Evolutionary conservation across 2,888 invertebrate species (phyloP).

Genomic region (Thereva unica): DNA sequence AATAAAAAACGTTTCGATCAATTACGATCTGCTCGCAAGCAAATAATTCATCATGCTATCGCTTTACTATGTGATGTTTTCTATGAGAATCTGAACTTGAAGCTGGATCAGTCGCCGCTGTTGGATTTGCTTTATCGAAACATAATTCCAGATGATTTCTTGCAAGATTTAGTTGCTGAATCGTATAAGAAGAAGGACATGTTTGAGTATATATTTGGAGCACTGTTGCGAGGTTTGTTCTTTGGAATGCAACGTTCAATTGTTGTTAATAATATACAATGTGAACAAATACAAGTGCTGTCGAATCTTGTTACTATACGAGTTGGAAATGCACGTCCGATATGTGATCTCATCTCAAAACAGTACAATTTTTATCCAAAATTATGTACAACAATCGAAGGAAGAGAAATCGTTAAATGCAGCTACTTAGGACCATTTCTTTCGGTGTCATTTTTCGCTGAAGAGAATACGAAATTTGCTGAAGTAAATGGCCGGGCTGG

Average conservation of each 20-base stretch:
- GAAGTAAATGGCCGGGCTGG: constrained; percentile 65
- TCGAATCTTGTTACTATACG: constrained; percentile 82
- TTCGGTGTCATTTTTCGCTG: constrained; percentile 88
- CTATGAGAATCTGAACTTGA: constrained; percentile 49
- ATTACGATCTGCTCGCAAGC: constrained; percentile 43
- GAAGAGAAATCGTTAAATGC: constrained; percentile 82
- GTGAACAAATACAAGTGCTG: constrained; percentile 74
- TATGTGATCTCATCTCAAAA: constrained; percentile 69
- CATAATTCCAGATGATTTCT: constrained; percentile 65
- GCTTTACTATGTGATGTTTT: constrained; percentile 58
- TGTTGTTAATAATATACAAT: constrained; percentile 48
- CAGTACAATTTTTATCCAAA: constrained; percentile 76
- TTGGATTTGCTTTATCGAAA: constrained; percentile 65
- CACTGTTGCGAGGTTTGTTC: constrained; percentile 54
- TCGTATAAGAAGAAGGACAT: constrained; percentile 58
- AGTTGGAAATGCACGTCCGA: constrained; percentile 73
- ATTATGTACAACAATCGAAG: constrained; percentile 73
- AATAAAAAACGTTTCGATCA: constrained; percentile 11
- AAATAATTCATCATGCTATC: constrained; percentile 64
- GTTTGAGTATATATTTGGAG: constrained; percentile 54
- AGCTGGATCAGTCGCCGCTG: constrained; percentile 60
- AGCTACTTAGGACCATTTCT: constrained; percentile 92
- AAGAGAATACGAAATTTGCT: constrained; percentile 88
- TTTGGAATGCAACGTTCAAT: constrained; percentile 55
- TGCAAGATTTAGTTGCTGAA: constrained; percentile 64